These are phyloP conservation scores for Silurus meridionalis DNA, from an alignment of 2,113 vertebrate genomes.

Conservation along the genomic window DNA sequence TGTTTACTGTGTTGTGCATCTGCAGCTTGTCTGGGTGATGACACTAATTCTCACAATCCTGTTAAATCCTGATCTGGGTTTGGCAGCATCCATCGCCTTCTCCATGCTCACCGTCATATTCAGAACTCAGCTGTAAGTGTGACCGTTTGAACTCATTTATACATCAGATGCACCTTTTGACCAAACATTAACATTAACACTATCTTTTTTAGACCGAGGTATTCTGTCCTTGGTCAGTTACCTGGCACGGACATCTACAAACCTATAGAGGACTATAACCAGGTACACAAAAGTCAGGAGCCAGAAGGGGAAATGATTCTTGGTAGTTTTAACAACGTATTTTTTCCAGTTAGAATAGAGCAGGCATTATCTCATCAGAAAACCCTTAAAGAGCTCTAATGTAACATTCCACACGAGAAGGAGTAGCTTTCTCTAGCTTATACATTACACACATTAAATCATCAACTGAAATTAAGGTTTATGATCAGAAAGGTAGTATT, in stretches of 20 bases:
- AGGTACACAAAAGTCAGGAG: conserved; percentile 68
- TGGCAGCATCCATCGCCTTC: conserved; percentile 81
- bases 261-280: conserved; percentile 80
- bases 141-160: neutral
- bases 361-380: neutral
- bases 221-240: conserved; percentile 88
- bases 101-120: conserved; percentile 87
- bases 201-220: conserved; percentile 77
- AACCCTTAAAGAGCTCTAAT: neutral
- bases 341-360: neutral
- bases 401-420: neutral
- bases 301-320: neutral
- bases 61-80: conserved; percentile 86
- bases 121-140: conserved; percentile 86
- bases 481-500: neutral
- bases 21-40: conserved; percentile 78
- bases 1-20: neutral
- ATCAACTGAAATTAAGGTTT: neutral
- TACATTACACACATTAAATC: neutral
- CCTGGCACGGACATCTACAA: conserved; percentile 83
- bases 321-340: neutral
- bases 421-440: neutral
- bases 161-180: conserved; percentile 19
- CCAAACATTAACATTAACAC: neutral
- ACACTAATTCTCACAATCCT: conserved; percentile 84